Percentiles rank a stretch among this genome's conserved stretches.
Conservation (phyloP, 2,113 vertebrate species). For the Polypterus bichir region DNA sequence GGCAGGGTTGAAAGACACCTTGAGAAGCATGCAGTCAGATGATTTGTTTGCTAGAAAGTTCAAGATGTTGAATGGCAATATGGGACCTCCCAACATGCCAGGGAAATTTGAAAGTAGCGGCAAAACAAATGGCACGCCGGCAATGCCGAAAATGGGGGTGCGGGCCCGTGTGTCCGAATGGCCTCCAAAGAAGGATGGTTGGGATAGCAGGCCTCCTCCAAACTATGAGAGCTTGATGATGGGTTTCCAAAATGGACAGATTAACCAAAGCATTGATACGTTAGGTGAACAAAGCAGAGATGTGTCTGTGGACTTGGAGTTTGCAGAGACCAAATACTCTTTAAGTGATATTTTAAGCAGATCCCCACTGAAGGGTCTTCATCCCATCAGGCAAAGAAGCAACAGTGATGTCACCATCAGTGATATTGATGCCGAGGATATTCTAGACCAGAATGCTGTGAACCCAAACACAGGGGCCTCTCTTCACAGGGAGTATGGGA, state of each 20-base stretch:
- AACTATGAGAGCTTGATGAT: constrained; percentile 63
- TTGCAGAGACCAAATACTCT: constrained; percentile 60
- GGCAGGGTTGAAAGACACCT: constrained; percentile 58
- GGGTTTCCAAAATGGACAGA: constrained; percentile 68
- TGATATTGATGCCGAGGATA: constrained; percentile 84
- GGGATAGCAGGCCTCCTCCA: constrained; percentile 62
- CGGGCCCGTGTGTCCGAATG: constrained; percentile 86
- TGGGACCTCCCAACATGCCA: constrained; percentile 65
- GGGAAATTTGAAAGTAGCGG: constrained; percentile 52
- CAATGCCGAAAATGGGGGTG: constrained; percentile 94
- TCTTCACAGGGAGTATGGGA: constrained; percentile 86
- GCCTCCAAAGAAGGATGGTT: constrained; percentile 83
- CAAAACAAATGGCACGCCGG: constrained; percentile 73
- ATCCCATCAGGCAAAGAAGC: constrained; percentile 86
- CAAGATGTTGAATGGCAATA: constrained; percentile 72
- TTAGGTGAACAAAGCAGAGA: constrained; percentile 37
- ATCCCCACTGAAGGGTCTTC: constrained; percentile 72
- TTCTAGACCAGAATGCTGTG: constrained; percentile 78
- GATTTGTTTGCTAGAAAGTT: constrained; percentile 84
- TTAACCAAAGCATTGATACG: constrained; percentile 54
- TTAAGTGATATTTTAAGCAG: constrained; percentile 69
- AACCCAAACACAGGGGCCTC: constrained; percentile 92
- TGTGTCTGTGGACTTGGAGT: constrained; percentile 53
- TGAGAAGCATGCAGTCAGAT: constrained; percentile 81
- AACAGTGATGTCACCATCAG: constrained; percentile 96